Conservation (phyloP, 2,797 vertebrate species). For the Characodon lateralis region DNA sequence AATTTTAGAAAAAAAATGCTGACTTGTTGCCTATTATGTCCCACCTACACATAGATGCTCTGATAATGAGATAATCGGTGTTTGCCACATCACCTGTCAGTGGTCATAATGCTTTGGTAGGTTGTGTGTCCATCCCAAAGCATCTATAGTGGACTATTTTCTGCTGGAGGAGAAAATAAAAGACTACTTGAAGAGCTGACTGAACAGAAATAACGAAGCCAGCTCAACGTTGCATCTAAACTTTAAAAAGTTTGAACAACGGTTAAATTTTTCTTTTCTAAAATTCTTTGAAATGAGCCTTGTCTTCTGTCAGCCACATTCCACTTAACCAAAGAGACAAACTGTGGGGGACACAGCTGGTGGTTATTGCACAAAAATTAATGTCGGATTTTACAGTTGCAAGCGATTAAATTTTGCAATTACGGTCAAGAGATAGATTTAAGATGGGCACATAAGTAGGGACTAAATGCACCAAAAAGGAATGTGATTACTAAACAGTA, state of each 20-base stretch:
- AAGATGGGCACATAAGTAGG: background rate
- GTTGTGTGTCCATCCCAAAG: background rate
- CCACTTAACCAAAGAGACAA: conserved; percentile 42
- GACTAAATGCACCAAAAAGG: background rate
- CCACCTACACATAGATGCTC: background rate
- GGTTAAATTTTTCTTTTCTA: background rate
- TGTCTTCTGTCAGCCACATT: conserved; percentile 24
- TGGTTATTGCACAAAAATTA: conserved; percentile 29
- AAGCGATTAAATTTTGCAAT: conserved; percentile 27
- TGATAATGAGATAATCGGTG: background rate
- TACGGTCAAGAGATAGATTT: conserved; percentile 1
- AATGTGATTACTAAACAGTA: background rate
- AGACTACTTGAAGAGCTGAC: background rate
- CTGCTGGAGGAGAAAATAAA: too few species aligned
- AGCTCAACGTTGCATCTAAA: background rate
- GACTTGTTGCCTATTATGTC: background rate
- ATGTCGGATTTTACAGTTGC: conserved; percentile 43
- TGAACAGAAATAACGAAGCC: background rate
- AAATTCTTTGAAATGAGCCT: background rate
- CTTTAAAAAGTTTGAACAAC: background rate
- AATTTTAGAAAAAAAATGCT: background rate
- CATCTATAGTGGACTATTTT: background rate
- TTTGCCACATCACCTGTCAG: too few species aligned
- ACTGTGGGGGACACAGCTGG: conserved; percentile 43
- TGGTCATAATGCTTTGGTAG: background rate